These are phyloP conservation scores for Mesochorus sp. DNA, from an alignment of 2,888 invertebrate species.

Conservation along the genomic window DNA sequence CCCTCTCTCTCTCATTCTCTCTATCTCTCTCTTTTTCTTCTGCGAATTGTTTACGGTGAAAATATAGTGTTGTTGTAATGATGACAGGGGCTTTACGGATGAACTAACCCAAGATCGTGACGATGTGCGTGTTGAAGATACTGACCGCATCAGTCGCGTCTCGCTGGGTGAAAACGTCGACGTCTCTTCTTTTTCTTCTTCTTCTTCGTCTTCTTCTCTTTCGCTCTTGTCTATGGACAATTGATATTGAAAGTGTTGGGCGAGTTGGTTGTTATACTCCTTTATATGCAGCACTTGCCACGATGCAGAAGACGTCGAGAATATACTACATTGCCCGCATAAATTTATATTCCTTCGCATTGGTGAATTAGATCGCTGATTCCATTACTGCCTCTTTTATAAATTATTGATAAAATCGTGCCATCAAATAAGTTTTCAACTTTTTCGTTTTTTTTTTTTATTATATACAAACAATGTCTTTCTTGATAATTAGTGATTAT, in stretches of 20 bases:
- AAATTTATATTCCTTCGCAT: slow-evolving; percentile 42
- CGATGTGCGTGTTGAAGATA: slow-evolving; percentile 11
- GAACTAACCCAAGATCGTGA: slow-evolving; percentile 45
- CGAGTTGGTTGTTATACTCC: slow-evolving; percentile 53
- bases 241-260: slow-evolving; percentile 62
- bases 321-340: slow-evolving; percentile 28
- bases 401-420: slow-evolving; percentile 13
- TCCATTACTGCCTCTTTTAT: slow-evolving; percentile 7
- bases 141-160: slow-evolving; percentile 25
- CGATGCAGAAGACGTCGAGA: slow-evolving; percentile 21
- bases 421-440: background rate
- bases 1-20: background rate
- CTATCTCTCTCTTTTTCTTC: background rate
- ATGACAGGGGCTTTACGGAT: slow-evolving; percentile 51
- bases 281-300: slow-evolving; percentile 9
- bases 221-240: slow-evolving; percentile 47
- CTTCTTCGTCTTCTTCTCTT: background rate
- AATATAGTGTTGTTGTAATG: slow-evolving; percentile 58
- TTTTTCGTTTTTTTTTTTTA: too few relatives aligned
- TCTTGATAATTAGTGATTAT: background rate
- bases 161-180: background rate
- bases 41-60: slow-evolving; percentile 58
- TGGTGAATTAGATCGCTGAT: too few relatives aligned
- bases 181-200: background rate
- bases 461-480: too few relatives aligned